Evolutionary conservation across 23 tunicate species (phyloP).

Genomic region (Aplidium turbinatum): DNA sequence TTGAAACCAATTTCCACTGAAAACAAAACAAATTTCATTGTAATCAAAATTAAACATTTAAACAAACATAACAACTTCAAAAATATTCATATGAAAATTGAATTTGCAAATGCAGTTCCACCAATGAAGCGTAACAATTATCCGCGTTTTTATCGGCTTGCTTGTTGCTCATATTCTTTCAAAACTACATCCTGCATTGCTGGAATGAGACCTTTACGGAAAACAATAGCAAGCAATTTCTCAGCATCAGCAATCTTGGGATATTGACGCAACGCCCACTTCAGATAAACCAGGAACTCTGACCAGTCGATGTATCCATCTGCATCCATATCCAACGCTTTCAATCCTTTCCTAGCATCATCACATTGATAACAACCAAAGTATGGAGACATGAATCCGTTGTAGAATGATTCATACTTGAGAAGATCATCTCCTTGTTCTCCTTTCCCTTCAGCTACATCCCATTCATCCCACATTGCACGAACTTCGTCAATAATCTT

Average conservation of each 20-base stretch:
- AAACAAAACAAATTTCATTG: too few species aligned
- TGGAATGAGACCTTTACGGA: conserved; percentile 20
- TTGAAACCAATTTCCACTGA: too few species aligned
- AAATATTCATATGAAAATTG: too few species aligned
- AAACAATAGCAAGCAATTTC: background rate
- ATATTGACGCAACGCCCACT: conserved; percentile 20
- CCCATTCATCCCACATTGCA: conserved; percentile 18
- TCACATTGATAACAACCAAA: conserved; percentile 24
- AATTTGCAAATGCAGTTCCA: too few species aligned
- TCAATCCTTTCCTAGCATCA: conserved; percentile 25
- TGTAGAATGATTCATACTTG: background rate
- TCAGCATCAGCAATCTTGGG: background rate
- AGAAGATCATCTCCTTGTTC: conserved; percentile 9
- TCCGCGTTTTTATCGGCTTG: too few species aligned
- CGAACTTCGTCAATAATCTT: conserved; percentile 8
- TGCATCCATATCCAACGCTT: conserved; percentile 20
- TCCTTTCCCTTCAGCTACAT: conserved; percentile 2
- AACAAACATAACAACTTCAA: too few species aligned
- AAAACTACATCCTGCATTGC: conserved; percentile 20
- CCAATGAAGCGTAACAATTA: too few species aligned
- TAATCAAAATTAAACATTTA: too few species aligned
- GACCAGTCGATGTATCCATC: conserved; percentile 25
- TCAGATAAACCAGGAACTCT: conserved; percentile 10
- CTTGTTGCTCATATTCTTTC: too few species aligned
- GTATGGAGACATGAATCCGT: conserved; percentile 33